A percentile compares a stretch with the other conserved stretches of the same genome.
Evolutionary conservation across 2,797 vertebrate genomes (phyloP).

Genomic region (Danio tinwini): DNA sequence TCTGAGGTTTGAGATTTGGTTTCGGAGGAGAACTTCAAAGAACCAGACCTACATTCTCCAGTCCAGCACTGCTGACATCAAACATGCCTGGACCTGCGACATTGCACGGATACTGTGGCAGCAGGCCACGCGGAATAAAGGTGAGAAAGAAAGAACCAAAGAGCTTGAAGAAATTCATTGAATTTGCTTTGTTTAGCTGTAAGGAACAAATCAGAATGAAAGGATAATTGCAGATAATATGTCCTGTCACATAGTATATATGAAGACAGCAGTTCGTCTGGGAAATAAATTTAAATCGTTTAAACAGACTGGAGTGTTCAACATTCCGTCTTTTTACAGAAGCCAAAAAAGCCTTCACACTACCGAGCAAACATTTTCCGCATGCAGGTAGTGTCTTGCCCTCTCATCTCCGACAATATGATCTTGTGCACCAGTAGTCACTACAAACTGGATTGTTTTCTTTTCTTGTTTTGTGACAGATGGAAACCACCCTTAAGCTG

Average conservation of each 20-base stretch:
- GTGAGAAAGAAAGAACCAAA: conserved; percentile 67
- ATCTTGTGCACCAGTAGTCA: too few species aligned
- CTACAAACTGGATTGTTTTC: too few species aligned
- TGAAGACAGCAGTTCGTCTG: conserved; percentile 45
- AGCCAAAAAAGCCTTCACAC: too few species aligned
- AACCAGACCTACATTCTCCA: conserved; percentile 91
- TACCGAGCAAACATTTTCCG: too few species aligned
- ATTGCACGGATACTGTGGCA: conserved; percentile 92
- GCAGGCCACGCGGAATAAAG: conserved; percentile 94
- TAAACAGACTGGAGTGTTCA: too few species aligned
- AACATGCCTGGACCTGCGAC: conserved; percentile 89
- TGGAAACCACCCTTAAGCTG: too few species aligned
- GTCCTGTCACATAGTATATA: conserved; percentile 41
- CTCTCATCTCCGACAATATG: too few species aligned
- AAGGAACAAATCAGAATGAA: conserved; percentile 1
- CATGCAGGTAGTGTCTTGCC: too few species aligned
- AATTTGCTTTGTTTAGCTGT: conserved; percentile 24
- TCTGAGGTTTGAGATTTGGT: conserved; percentile 95
- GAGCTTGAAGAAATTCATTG: conserved; percentile 1
- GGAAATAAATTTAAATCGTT: background rate
- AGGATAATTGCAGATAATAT: conserved; percentile 16
- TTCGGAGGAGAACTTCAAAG: conserved; percentile 88
- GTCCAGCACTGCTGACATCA: conserved; percentile 79
- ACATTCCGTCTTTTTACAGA: too few species aligned
- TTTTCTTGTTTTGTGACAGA: too few species aligned